These are phyloP conservation scores for Agelaius tricolor DNA, from an alignment of 2,113 vertebrate species.

Conservation along the genomic window DNA sequence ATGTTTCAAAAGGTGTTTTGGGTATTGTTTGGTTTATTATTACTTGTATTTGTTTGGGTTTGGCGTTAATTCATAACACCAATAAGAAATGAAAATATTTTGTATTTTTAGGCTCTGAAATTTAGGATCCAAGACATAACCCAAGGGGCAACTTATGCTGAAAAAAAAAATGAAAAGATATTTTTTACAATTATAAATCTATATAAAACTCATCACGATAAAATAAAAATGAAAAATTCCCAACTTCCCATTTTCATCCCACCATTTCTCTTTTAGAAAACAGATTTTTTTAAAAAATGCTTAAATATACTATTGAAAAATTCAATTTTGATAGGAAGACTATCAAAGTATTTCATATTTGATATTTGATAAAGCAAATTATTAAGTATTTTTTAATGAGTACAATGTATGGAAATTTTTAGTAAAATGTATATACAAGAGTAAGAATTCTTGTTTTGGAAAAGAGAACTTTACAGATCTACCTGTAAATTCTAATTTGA, in stretches of 20 bases:
- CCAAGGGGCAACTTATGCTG: not conserved
- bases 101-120: not conserved
- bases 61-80: not conserved
- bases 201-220: not conserved
- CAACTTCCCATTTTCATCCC: not conserved
- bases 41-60: not conserved
- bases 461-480: not conserved
- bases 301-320: not conserved
- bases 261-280: not conserved
- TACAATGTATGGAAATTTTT: not conserved
- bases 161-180: not conserved
- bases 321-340: not conserved
- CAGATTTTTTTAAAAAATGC: not conserved
- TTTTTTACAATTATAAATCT: not conserved
- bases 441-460: not conserved
- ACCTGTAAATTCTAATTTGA: not conserved
- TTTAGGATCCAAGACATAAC: not conserved
- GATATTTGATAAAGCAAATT: not conserved
- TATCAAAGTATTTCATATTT: not conserved
- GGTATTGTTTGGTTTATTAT: not conserved
- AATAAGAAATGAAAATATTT: not conserved
- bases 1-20: not conserved
- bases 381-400: not conserved
- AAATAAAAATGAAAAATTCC: constrained; percentile 23
- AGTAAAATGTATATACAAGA: not conserved